Percentiles rank a stretch among this genome's conserved stretches.
Evolutionary conservation across 1,140 invertebrate genomes (phyloP).

Genomic region (Drosophila tsacasi): DNA sequence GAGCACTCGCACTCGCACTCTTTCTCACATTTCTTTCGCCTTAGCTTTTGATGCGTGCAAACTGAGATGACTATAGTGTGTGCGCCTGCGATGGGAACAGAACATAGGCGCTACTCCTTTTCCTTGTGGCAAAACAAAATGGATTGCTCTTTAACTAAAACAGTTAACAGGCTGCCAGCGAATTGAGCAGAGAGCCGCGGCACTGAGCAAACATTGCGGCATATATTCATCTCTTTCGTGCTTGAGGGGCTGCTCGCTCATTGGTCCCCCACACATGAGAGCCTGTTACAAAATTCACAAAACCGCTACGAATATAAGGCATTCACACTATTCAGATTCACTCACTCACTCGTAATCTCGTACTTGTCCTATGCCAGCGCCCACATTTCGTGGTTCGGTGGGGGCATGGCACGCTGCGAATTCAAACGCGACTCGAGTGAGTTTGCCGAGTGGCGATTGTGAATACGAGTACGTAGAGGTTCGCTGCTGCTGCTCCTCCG

Average conservation of each 20-base stretch:
- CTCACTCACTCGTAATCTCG: slow-evolving; percentile 66
- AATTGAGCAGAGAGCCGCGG: slow-evolving; percentile 2
- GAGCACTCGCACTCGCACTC: slow-evolving; percentile 31
- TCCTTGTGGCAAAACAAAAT: slow-evolving; percentile 84
- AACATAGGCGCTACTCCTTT: slow-evolving; percentile 73
- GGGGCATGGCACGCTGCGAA: slow-evolving; percentile 20
- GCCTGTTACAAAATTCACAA: slow-evolving; percentile 79
- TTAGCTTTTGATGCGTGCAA: slow-evolving; percentile 28
- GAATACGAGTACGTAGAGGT: slow-evolving; percentile 29
- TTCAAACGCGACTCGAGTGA: slow-evolving; percentile 28
- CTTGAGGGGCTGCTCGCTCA: not conserved
- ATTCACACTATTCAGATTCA: slow-evolving; percentile 77
- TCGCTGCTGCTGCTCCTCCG: slow-evolving; percentile 26
- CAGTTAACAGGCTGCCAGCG: slow-evolving; percentile 79
- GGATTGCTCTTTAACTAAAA: slow-evolving; percentile 85
- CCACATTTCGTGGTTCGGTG: slow-evolving; percentile 19
- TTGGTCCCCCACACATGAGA: not conserved
- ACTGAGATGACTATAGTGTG: slow-evolving; percentile 27
- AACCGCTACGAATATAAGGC: slow-evolving; percentile 83
- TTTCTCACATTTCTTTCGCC: slow-evolving; percentile 21
- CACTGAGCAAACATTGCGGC: slow-evolving; percentile 55
- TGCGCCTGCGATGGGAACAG: slow-evolving; percentile 37
- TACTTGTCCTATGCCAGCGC: slow-evolving; percentile 25
- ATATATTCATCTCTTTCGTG: slow-evolving; percentile 61
- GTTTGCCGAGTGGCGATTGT: slow-evolving; percentile 44